These are phyloP conservation scores for Poecile montanus DNA, from an alignment of 2,797 vertebrate genomes.

Conservation along the genomic window DNA sequence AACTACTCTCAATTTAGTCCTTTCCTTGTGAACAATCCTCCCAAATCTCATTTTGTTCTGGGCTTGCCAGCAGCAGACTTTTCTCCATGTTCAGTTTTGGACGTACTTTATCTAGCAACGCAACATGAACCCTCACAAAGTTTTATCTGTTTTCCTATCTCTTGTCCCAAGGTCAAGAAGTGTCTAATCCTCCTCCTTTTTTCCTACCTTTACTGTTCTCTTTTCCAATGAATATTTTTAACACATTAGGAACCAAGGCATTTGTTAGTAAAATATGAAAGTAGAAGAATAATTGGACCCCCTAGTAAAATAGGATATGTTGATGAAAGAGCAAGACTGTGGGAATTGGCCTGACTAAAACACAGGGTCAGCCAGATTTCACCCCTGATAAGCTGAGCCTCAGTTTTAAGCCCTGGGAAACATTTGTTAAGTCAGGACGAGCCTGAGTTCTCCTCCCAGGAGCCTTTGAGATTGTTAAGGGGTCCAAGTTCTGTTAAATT, in stretches of 20 bases:
- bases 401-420: too few relatives aligned
- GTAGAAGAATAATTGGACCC: neutral
- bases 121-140: neutral
- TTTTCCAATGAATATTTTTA: neutral
- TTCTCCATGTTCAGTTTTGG: neutral
- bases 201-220: neutral
- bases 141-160: neutral
- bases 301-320: neutral
- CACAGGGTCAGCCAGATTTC: too few relatives aligned
- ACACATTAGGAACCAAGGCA: neutral
- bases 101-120: neutral
- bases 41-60: neutral
- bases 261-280: neutral
- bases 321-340: neutral
- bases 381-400: too few relatives aligned
- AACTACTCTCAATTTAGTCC: neutral
- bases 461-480: too few relatives aligned
- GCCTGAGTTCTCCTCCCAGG: too few relatives aligned
- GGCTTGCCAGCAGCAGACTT: neutral
- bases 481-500: too few relatives aligned
- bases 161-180: neutral
- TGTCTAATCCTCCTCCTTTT: neutral
- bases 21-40: neutral
- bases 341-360: too few relatives aligned
- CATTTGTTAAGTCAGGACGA: too few relatives aligned